phyloP scores from a whole-genome alignment of 2,888 invertebrate genomes.

The Ferrisia virgata region DNA sequence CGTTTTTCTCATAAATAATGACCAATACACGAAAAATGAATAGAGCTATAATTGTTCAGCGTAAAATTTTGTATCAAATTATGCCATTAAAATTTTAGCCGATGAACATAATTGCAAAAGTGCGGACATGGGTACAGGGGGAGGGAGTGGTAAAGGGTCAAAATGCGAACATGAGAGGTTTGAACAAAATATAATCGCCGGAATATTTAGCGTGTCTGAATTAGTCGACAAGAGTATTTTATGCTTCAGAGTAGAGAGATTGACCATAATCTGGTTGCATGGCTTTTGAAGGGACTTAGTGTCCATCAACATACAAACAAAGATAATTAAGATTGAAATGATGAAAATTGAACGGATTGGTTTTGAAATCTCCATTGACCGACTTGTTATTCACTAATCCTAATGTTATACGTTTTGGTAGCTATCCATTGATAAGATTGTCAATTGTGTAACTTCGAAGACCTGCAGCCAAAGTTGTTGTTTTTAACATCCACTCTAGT shows the following conservation, averaged over 20 bases:
- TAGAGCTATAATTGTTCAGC: too few relatives aligned
- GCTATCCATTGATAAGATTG: constrained; percentile 49
- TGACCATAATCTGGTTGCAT: constrained; percentile 46
- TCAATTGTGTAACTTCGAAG: constrained; percentile 50
- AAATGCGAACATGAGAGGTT: too few relatives aligned
- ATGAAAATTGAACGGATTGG: constrained; percentile 45
- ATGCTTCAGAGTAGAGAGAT: constrained; percentile 25
- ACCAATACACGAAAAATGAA: too few relatives aligned
- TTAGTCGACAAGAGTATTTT: too few relatives aligned
- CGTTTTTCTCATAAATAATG: too few relatives aligned
- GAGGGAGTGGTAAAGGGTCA: too few relatives aligned
- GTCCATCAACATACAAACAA: constrained; percentile 48
- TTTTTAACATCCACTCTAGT: constrained; percentile 49
- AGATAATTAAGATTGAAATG: constrained; percentile 47
- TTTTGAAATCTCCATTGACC: not conserved
- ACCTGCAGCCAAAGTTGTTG: constrained; percentile 49
- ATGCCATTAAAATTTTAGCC: too few relatives aligned
- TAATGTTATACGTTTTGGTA: constrained; percentile 51
- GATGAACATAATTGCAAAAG: too few relatives aligned
- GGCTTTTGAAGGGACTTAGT: constrained; percentile 46
- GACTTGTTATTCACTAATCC: constrained; percentile 48
- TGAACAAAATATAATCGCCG: too few relatives aligned
- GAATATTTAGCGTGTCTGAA: too few relatives aligned
- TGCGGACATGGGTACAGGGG: too few relatives aligned
- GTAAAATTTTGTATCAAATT: too few relatives aligned